Conservation (phyloP, 2,113 vertebrate species). For the Danio rerio region DNA sequence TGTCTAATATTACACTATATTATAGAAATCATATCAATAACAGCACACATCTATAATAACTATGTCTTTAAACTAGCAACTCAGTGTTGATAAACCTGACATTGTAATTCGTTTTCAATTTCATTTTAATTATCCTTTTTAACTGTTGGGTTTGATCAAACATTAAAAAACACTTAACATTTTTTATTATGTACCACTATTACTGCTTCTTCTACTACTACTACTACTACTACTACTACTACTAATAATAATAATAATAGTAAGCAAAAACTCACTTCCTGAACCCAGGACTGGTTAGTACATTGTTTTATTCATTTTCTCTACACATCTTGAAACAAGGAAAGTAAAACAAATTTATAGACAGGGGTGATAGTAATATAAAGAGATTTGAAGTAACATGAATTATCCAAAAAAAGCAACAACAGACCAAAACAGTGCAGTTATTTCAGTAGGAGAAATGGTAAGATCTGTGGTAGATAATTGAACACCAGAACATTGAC, state of each 20-base stretch:
- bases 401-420: neutral
- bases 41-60: too few relatives aligned
- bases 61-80: too few relatives aligned
- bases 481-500: neutral
- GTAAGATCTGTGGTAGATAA: constrained; percentile 15
- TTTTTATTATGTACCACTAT: too few relatives aligned
- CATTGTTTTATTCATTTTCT: constrained; percentile 40
- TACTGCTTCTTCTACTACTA: too few relatives aligned
- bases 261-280: neutral
- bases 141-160: too few relatives aligned
- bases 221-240: too few relatives aligned
- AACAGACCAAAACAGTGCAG: constrained; percentile 49
- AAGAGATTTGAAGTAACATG: neutral
- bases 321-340: constrained; percentile 1
- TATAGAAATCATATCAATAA: too few relatives aligned
- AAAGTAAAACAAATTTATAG: constrained; percentile 29
- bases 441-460: constrained; percentile 38
- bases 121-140: too few relatives aligned
- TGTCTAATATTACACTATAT: too few relatives aligned
- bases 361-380: neutral
- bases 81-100: too few relatives aligned
- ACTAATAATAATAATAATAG: neutral
- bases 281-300: neutral
- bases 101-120: too few relatives aligned
- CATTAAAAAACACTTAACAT: too few relatives aligned